Evolutionary conservation across 2,797 vertebrate species (phyloP), one percentile per base, ranked within the genome.

Genomic region (Scomberomorus guttatus): DNA sequence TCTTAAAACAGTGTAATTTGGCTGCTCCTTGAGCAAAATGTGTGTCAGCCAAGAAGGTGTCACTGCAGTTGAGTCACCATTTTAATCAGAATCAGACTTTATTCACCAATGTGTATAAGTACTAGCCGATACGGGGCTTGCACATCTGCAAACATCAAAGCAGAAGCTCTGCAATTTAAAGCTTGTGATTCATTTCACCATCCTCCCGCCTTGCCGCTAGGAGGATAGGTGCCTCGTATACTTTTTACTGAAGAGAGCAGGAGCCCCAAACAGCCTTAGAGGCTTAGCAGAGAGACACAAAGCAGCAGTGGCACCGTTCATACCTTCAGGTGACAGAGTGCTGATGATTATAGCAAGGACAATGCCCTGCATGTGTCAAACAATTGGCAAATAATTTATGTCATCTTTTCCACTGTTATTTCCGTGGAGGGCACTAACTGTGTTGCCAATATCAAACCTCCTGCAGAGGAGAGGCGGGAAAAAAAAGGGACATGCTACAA

Each of bases 351-450:
- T 97, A 97, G 96, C 97, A 96, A 96, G 96, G 96, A 97, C 96
- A 97, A 96, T 97, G 95, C 95, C 96, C 96, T 94, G 95, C 96
- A 94, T 97, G 96, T 97, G 97, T 98, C 97, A 98, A 97, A 96
- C 94, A 93, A 96, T 97, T 97, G 97, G 96, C 97, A 97, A 98
- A 98, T 97, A 97, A 98, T 96, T 97, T 96, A 97, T 98, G 97
- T 98, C 97, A 97, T 96, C 96, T 97, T 97, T 96, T 96, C 95
- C 95, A 93, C 95, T 93, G 95, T 97, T 97, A 97, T 97, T 98
- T 97, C 96, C 96, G 94, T 94, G 94, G 96, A 97, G 96, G 96
- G 96, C 96, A 95, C 96, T 96, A 97, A 97, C 96, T 93, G 96
- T 95, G 95, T 96, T 97, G 97, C 96, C 95, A 95, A 96, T 98